phyloP scores from a whole-genome alignment of 2,888 invertebrate species.

The Agrenia bidenticulata region DNA sequence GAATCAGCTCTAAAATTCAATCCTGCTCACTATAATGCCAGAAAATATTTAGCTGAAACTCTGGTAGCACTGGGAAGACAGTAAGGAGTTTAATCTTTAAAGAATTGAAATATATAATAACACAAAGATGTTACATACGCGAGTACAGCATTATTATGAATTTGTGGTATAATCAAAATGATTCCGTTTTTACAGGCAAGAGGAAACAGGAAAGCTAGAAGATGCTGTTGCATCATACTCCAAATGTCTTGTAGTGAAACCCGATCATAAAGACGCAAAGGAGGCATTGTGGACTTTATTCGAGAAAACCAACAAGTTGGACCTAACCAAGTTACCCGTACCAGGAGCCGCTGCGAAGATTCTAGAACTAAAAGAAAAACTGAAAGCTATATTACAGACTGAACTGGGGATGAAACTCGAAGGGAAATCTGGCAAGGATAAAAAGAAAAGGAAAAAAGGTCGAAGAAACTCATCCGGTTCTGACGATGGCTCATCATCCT shows the following conservation, averaged over 20 bases:
- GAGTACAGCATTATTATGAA: too few species aligned
- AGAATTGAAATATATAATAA: too few species aligned
- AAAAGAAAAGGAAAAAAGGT: conserved; percentile 68
- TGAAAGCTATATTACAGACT: conserved; percentile 65
- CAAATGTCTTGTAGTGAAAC: conserved; percentile 78
- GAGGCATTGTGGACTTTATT: conserved; percentile 42
- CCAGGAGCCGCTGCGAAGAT: conserved; percentile 55
- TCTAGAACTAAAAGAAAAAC: conserved; percentile 67
- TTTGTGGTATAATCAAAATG: too few species aligned
- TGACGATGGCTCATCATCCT: conserved; percentile 39
- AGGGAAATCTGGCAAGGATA: conserved; percentile 61
- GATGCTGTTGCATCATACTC: conserved; percentile 54
- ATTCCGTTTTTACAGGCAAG: conserved; percentile 65
- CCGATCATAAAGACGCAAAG: conserved; percentile 81
- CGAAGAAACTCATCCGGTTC: conserved; percentile 57
- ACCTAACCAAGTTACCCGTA: conserved; percentile 35
- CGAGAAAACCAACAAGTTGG: conserved; percentile 41
- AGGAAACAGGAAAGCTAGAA: conserved; percentile 80
- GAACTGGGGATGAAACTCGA: conserved; percentile 36
- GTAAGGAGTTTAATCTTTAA: conserved; percentile 54
- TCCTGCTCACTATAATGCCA: conserved; percentile 86
- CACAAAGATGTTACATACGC: neutral
- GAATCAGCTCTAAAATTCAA: conserved; percentile 86
- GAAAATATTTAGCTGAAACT: conserved; percentile 92
- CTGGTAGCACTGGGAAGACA: conserved; percentile 79